Percentiles rank a stretch among this genome's conserved stretches.
Conservation (phyloP, 2,797 vertebrate genomes). For the Mormyrus hasselquistii region DNA sequence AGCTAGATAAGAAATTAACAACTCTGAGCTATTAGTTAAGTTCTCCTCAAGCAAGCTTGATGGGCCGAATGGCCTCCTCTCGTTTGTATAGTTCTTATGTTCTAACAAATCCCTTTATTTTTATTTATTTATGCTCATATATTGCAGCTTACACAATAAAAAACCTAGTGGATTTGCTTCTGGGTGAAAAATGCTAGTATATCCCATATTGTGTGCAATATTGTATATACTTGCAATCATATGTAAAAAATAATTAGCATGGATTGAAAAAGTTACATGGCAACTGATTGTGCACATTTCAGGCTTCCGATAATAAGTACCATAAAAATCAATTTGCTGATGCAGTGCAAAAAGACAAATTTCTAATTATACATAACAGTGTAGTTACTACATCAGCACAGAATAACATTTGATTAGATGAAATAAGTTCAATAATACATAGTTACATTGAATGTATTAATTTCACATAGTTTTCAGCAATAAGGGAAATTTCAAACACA, state of each 20-base stretch:
- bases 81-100: no score
- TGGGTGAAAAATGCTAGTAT: neutral
- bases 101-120: neutral
- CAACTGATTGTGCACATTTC: neutral
- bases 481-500: neutral
- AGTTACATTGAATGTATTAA: neutral
- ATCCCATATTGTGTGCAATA: slow-evolving; percentile 57
- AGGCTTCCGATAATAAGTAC: neutral
- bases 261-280: neutral
- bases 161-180: neutral
- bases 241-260: neutral
- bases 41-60: no score
- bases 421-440: neutral
- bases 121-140: neutral
- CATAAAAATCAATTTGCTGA: neutral
- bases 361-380: neutral
- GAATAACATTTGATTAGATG: neutral
- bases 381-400: neutral
- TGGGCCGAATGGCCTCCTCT: no score
- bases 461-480: neutral
- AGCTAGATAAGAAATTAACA: no score
- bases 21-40: no score
- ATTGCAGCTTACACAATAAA: neutral
- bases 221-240: slow-evolving; percentile 10
- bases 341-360: neutral